Evolutionary conservation across 2,113 vertebrate genomes (phyloP).

Genomic region (Rutilus rutilus): DNA sequence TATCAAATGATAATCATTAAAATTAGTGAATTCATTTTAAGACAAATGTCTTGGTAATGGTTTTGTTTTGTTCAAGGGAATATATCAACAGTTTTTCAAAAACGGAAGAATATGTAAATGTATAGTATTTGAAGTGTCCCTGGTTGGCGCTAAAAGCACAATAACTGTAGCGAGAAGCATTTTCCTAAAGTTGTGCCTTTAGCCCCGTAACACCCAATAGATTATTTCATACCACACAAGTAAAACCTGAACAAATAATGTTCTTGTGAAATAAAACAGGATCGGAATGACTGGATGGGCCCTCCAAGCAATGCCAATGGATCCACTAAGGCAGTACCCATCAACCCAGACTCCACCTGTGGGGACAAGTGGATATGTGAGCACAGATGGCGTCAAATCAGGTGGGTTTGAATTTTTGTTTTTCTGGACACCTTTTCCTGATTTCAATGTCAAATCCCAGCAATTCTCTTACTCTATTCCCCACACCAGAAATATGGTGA

Average conservation of each 20-base stretch:
- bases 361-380: slow-evolving; percentile 94
- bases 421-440: background rate
- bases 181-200: background rate
- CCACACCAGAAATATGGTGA: slow-evolving; percentile 87
- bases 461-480: background rate
- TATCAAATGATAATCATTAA: background rate
- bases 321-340: slow-evolving; percentile 81
- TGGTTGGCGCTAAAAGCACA: background rate
- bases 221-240: no score
- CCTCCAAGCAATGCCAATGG: slow-evolving; percentile 84
- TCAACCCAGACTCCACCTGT: slow-evolving; percentile 87
- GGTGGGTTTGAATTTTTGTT: slow-evolving; percentile 61
- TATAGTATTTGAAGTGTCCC: background rate
- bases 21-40: background rate
- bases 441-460: background rate
- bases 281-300: slow-evolving; percentile 89
- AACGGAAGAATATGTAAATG: background rate
- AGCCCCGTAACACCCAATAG: background rate
- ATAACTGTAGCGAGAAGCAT: background rate
- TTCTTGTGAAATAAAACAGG: slow-evolving; percentile 64
- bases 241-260: background rate
- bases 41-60: background rate
- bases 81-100: background rate
- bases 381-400: slow-evolving; percentile 92
- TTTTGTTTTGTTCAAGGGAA: background rate